phyloP scores from a whole-genome alignment of 2,113 vertebrate genomes.

The Sigmodon hispidus region DNA sequence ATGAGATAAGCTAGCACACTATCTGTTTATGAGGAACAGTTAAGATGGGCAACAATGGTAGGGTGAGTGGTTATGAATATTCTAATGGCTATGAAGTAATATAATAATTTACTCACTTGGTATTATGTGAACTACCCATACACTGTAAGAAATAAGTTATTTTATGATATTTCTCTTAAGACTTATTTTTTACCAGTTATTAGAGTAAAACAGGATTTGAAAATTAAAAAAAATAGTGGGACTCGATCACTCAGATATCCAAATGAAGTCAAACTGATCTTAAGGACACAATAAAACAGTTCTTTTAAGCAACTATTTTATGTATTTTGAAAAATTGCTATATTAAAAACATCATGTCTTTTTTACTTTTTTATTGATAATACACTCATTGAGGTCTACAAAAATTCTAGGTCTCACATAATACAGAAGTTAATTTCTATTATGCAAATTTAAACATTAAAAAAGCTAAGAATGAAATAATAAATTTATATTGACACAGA shows the following conservation, averaged over 20 bases:
- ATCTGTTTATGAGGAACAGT: background rate
- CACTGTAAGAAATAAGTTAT: background rate
- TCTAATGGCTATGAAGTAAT: background rate
- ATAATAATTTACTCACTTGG: background rate
- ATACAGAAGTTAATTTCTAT: background rate
- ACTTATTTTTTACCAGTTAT: background rate
- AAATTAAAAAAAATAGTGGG: background rate
- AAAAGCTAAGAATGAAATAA: background rate
- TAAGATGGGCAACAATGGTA: background rate
- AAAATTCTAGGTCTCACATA: background rate
- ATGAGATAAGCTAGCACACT: background rate
- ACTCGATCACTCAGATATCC: background rate
- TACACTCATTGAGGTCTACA: background rate
- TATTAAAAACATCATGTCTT: background rate
- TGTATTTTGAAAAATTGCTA: background rate
- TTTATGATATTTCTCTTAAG: constrained; percentile 2
- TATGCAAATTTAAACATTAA: background rate
- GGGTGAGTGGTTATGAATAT: background rate
- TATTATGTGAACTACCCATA: background rate
- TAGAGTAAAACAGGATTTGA: background rate
- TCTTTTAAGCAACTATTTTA: constrained; percentile 32
- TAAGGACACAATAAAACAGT: background rate
- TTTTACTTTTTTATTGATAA: background rate
- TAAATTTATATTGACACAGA: background rate
- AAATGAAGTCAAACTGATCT: background rate